Percentiles rank a stretch among this genome's conserved stretches.
phyloP scores from a whole-genome alignment of 2,797 vertebrate genomes.

The Propithecus deckenii region DNA sequence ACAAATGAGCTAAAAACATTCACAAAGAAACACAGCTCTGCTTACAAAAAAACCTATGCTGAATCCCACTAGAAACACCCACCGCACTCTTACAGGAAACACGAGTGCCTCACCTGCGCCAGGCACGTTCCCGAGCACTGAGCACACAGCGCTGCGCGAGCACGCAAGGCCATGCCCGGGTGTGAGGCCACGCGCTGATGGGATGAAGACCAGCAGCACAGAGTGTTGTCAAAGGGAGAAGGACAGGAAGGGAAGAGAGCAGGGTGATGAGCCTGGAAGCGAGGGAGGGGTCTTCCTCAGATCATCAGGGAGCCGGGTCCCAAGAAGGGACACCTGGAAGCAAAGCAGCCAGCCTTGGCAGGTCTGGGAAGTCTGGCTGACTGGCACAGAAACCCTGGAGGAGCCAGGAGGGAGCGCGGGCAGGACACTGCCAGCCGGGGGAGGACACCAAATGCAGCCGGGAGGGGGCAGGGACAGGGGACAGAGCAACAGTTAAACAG shows the following conservation, averaged over 20 bases:
- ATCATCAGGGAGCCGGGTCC: neutral
- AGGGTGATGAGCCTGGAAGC: neutral
- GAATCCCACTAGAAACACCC: neutral
- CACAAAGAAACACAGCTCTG: neutral
- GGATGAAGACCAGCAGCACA: neutral
- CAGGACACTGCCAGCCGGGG: neutral
- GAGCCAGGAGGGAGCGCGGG: too few relatives aligned
- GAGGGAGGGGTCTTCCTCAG: neutral
- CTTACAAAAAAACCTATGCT: neutral
- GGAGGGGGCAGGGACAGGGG: neutral
- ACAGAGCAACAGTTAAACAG: neutral
- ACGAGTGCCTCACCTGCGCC: neutral
- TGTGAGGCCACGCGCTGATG: neutral
- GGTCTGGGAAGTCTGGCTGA: neutral
- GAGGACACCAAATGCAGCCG: neutral
- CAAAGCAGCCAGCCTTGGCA: neutral
- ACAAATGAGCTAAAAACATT: neutral
- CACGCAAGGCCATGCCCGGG: too few relatives aligned
- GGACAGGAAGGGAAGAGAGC: neutral
- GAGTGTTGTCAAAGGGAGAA: neutral
- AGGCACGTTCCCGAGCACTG: neutral
- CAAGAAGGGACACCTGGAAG: neutral
- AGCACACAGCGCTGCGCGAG: neutral
- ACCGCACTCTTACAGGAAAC: neutral
- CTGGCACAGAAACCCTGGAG: neutral